Conservation (phyloP, 2,888 invertebrate genomes). For the Drosophila kambysellisi region DNA sequence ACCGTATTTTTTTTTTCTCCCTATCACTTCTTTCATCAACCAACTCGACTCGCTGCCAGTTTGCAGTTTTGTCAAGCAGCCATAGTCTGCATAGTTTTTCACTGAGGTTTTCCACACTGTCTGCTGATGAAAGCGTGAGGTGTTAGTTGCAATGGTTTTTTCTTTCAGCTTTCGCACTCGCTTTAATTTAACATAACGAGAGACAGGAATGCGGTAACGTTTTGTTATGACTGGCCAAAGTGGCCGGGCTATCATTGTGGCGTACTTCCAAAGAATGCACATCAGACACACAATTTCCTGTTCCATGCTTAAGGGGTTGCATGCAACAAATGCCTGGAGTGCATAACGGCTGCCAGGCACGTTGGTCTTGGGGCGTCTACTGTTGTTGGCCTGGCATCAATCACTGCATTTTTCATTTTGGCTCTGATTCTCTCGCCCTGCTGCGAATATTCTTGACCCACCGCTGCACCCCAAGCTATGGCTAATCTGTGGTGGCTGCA, state of each 20-base stretch:
- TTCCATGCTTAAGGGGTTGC: constrained; percentile 37
- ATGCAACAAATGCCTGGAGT: constrained; percentile 78
- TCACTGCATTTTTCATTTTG: constrained; percentile 73
- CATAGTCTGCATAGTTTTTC: constrained; percentile 25
- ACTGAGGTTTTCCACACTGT: constrained; percentile 23
- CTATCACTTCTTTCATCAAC: constrained; percentile 17
- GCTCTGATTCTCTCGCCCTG: constrained; percentile 10
- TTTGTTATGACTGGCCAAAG: constrained; percentile 37
- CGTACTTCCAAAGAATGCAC: constrained; percentile 59
- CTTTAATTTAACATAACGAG: constrained; percentile 64
- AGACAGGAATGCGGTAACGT: constrained; percentile 49
- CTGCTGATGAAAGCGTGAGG: constrained; percentile 64
- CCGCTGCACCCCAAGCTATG: constrained; percentile 1
- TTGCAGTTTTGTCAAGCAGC: constrained; percentile 65
- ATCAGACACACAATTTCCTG: constrained; percentile 68
- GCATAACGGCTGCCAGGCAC: constrained; percentile 65
- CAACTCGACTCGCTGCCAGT: constrained; percentile 40
- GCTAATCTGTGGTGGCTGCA: constrained; percentile 56
- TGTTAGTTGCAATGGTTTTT: constrained; percentile 24
- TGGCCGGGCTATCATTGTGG: constrained; percentile 50
- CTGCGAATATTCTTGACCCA: not conserved
- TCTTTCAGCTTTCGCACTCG: constrained; percentile 33
- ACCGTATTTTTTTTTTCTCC: constrained; percentile 10
- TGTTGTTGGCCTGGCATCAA: constrained; percentile 62
- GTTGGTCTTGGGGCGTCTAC: constrained; percentile 24